Conservation (phyloP, 2,797 vertebrate species). For the Hippocampus kuda region DNA sequence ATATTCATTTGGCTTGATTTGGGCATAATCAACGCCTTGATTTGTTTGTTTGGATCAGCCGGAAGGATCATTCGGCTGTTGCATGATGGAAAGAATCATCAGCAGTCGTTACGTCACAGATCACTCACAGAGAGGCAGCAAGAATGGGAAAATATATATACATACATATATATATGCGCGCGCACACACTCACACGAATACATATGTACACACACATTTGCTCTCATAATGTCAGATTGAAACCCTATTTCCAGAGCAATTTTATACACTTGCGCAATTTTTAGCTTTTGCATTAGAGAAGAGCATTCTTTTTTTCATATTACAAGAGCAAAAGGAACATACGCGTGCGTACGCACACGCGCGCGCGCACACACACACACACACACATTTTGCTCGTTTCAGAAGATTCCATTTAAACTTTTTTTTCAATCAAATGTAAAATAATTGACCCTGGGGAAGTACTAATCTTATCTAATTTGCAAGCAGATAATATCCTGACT, state of each 20-base stretch:
- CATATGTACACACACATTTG: not conserved
- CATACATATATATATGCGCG: not conserved
- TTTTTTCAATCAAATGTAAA: constrained; percentile 23
- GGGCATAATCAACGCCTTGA: constrained; percentile 31
- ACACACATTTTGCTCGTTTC: not conserved
- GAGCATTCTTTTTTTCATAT: constrained; percentile 44
- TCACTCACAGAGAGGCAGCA: not conserved
- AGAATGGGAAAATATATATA: not conserved
- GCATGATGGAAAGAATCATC: constrained; percentile 3
- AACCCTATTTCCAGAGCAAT: constrained; percentile 19
- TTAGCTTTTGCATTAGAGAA: constrained; percentile 28
- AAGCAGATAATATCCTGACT: constrained; percentile 30
- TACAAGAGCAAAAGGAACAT: constrained; percentile 36
- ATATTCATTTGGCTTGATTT: constrained; percentile 32
- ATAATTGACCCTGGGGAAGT: constrained; percentile 31
- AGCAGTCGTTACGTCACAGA: not conserved
- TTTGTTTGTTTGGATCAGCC: constrained; percentile 14
- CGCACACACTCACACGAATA: too few relatives aligned
- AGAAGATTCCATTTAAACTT: constrained; percentile 19
- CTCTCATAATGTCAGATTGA: not conserved
- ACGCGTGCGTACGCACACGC: not conserved
- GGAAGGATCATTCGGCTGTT: constrained; percentile 6
- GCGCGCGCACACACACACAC: not conserved
- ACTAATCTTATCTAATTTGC: constrained; percentile 24
- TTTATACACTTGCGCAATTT: constrained; percentile 27